phyloP scores from a whole-genome alignment of 2,888 invertebrate genomes.

The Cryptus viduatorius region DNA sequence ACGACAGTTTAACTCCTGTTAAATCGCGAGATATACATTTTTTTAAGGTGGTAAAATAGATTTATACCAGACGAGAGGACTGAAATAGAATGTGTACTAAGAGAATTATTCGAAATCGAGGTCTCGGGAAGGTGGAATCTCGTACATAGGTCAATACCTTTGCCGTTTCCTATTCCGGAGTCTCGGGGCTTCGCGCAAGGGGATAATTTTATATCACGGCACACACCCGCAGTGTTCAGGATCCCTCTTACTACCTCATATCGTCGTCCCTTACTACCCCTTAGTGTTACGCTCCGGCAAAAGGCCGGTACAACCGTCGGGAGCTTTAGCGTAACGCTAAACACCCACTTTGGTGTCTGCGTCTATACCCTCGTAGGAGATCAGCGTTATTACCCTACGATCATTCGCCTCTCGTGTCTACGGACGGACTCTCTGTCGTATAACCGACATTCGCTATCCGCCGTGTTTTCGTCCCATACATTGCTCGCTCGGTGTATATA shows the following conservation, averaged over 20 bases:
- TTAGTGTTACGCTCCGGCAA: slow-evolving; percentile 45
- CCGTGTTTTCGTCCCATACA: not conserved
- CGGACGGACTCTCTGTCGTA: not conserved
- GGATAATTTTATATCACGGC: slow-evolving; percentile 65
- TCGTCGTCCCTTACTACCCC: slow-evolving; percentile 56
- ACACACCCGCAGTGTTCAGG: slow-evolving; percentile 42
- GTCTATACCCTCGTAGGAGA: slow-evolving; percentile 53
- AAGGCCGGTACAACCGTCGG: slow-evolving; percentile 51
- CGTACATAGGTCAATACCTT: slow-evolving; percentile 34
- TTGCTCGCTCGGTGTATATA: too few species aligned
- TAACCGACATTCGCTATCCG: slow-evolving; percentile 3
- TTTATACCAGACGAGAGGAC: slow-evolving; percentile 6
- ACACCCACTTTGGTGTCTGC: slow-evolving; percentile 64
- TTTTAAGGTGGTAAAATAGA: slow-evolving; percentile 20
- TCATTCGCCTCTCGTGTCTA: slow-evolving; percentile 64
- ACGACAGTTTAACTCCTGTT: slow-evolving; percentile 37
- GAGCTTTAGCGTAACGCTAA: slow-evolving; percentile 55
- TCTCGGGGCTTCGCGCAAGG: slow-evolving; percentile 18
- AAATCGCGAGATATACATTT: slow-evolving; percentile 26
- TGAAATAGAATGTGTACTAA: not conserved
- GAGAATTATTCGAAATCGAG: slow-evolving; percentile 39
- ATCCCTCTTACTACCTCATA: slow-evolving; percentile 65
- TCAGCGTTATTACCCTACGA: slow-evolving; percentile 73
- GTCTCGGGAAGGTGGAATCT: slow-evolving; percentile 36
- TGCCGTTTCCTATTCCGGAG: slow-evolving; percentile 2